phyloP scores from a whole-genome alignment of 2,888 invertebrate species.

The Drosophila trichaetosa region DNA sequence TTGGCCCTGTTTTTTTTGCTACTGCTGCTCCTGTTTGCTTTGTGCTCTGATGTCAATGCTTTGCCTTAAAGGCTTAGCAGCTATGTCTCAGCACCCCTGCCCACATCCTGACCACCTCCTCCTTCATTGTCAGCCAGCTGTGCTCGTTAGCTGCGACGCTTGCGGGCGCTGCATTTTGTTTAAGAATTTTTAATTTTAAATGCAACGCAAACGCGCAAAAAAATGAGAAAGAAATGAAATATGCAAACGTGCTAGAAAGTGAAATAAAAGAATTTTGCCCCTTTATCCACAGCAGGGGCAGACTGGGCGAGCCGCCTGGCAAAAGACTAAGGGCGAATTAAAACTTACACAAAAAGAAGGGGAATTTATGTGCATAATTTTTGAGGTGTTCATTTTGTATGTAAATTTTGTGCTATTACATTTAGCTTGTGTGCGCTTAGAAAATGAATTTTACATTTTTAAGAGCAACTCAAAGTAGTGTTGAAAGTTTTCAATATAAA shows the following conservation, averaged over 20 bases:
- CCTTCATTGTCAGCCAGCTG: slow-evolving; percentile 56
- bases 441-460: slow-evolving; percentile 1
- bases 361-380: slow-evolving; percentile 77
- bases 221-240: slow-evolving; percentile 52
- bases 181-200: slow-evolving; percentile 80
- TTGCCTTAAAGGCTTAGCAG: slow-evolving; percentile 77
- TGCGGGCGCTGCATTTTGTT: slow-evolving; percentile 75
- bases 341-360: slow-evolving; percentile 44
- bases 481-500: neutral
- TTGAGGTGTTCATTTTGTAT: slow-evolving; percentile 74
- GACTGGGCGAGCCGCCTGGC: slow-evolving; percentile 15
- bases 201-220: slow-evolving; percentile 67
- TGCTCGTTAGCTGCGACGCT: slow-evolving; percentile 65
- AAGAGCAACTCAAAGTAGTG: neutral
- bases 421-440: slow-evolving; percentile 22
- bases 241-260: slow-evolving; percentile 67
- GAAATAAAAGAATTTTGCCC: slow-evolving; percentile 43
- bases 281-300: slow-evolving; percentile 1
- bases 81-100: slow-evolving; percentile 16
- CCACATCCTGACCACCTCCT: slow-evolving; percentile 1
- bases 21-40: slow-evolving; percentile 51
- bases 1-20: slow-evolving; percentile 70
- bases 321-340: slow-evolving; percentile 70
- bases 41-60: slow-evolving; percentile 81
- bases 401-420: slow-evolving; percentile 62